These are phyloP conservation scores for Oligia strigilis DNA, from an alignment of 2,888 invertebrate genomes.

Conservation along the genomic window DNA sequence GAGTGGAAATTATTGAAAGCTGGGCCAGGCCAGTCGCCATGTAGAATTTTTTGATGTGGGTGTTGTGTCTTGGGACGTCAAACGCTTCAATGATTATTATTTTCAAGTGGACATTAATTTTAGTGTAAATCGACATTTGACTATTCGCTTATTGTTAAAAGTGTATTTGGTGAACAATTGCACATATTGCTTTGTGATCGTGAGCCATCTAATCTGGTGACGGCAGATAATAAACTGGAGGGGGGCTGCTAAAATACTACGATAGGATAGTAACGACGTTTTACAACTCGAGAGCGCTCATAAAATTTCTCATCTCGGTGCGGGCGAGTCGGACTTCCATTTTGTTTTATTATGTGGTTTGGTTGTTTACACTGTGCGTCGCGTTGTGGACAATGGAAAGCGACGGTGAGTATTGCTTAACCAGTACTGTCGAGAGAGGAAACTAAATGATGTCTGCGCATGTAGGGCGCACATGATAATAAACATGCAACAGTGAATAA, in stretches of 20 bases:
- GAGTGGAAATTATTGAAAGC: conserved; percentile 90
- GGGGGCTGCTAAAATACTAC: conserved; percentile 91
- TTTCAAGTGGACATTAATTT: conserved; percentile 87
- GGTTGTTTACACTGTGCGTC: conserved; percentile 87
- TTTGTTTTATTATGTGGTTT: conserved; percentile 90
- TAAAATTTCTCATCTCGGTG: conserved; percentile 87
- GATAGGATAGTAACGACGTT: conserved; percentile 90
- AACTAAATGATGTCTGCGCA: conserved; percentile 83
- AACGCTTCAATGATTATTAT: conserved; percentile 89
- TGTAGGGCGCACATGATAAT: conserved; percentile 87
- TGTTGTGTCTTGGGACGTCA: conserved; percentile 89
- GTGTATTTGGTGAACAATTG: conserved; percentile 73
- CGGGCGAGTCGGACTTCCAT: conserved; percentile 88
- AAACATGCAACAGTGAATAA: conserved; percentile 87
- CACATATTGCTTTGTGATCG: conserved; percentile 82
- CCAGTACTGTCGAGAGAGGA: conserved; percentile 66
- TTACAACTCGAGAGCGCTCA: conserved; percentile 88
- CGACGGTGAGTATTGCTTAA: conserved; percentile 84
- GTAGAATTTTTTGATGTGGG: conserved; percentile 90
- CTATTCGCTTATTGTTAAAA: conserved; percentile 77
- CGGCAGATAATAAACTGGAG: conserved; percentile 87
- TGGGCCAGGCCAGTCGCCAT: conserved; percentile 88
- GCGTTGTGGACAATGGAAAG: conserved; percentile 87
- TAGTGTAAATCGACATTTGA: conserved; percentile 82
- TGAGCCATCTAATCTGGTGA: conserved; percentile 83